These are phyloP conservation scores for Meloidogyne chitwoodi DNA, from an alignment of 1,140 invertebrate species.

Conservation along the genomic window DNA sequence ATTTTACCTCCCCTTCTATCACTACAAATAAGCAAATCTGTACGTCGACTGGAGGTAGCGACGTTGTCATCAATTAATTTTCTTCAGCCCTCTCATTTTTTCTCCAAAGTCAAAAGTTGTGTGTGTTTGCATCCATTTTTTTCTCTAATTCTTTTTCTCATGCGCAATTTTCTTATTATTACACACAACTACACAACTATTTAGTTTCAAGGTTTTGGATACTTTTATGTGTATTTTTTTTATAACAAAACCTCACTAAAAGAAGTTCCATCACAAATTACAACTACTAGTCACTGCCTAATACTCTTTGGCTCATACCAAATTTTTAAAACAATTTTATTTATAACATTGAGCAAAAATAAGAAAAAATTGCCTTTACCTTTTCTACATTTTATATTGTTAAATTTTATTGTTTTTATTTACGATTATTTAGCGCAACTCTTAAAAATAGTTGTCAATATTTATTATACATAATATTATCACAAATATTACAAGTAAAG, in stretches of 20 bases:
- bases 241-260: background rate
- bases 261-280: background rate
- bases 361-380: background rate
- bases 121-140: background rate
- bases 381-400: background rate
- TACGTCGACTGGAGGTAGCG: background rate
- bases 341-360: background rate
- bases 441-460: background rate
- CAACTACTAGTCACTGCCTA: background rate
- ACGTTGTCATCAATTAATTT: background rate
- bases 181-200: background rate
- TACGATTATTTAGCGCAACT: background rate
- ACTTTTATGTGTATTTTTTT: background rate
- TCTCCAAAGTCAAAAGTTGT: background rate
- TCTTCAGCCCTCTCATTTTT: background rate
- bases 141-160: background rate
- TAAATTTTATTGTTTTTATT: background rate
- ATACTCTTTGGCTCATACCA: background rate
- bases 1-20: no score
- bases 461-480: background rate
- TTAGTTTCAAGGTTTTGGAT: slow-evolving; percentile 2
- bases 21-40: no score
- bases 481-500: background rate
- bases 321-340: background rate
- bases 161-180: background rate